Evolutionary conservation across 2,888 invertebrate genomes (phyloP).

Genomic region (Dicyrtoma fusca): DNA sequence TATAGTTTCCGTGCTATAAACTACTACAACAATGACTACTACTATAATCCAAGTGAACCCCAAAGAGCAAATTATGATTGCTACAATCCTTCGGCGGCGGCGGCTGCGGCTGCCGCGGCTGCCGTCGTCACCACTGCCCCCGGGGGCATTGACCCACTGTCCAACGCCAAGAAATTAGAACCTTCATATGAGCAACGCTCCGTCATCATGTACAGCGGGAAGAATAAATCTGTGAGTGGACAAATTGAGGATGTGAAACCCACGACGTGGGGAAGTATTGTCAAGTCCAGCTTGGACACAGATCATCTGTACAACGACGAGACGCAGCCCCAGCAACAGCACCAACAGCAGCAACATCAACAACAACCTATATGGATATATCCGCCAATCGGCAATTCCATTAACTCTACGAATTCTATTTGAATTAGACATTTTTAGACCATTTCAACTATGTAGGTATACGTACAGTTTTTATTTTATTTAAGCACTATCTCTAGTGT

Average conservation of each 20-base stretch:
- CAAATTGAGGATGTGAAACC: slow-evolving; percentile 35
- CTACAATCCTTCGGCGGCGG: slow-evolving; percentile 51
- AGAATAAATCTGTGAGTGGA: slow-evolving; percentile 22
- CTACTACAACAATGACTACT: slow-evolving; percentile 39
- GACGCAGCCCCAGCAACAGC: slow-evolving; percentile 7
- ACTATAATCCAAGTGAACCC: slow-evolving; percentile 26
- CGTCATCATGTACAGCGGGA: slow-evolving; percentile 39
- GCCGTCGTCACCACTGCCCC: slow-evolving; percentile 21
- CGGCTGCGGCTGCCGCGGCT: slow-evolving; percentile 57
- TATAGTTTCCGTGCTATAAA: slow-evolving; percentile 36
- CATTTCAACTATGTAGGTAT: too few relatives aligned
- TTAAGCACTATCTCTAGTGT: too few relatives aligned
- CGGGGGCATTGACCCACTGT: slow-evolving; percentile 31
- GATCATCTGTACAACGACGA: slow-evolving; percentile 27
- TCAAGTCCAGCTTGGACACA: slow-evolving; percentile 29
- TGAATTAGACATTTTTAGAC: too few relatives aligned
- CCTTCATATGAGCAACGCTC: slow-evolving; percentile 33
- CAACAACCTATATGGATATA: slow-evolving; percentile 35
- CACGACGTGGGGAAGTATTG: slow-evolving; percentile 27
- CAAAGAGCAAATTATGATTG: slow-evolving; percentile 26
- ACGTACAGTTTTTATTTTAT: too few relatives aligned
- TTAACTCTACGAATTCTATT: slow-evolving; percentile 32
- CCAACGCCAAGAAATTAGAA: slow-evolving; percentile 25
- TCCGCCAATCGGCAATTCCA: slow-evolving; percentile 33
- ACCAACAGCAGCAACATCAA: slow-evolving; percentile 4